Base-by-base conservation (phyloP, 2,888 invertebrate genomes). In the Harpagoxenus sublaevis region DNA sequence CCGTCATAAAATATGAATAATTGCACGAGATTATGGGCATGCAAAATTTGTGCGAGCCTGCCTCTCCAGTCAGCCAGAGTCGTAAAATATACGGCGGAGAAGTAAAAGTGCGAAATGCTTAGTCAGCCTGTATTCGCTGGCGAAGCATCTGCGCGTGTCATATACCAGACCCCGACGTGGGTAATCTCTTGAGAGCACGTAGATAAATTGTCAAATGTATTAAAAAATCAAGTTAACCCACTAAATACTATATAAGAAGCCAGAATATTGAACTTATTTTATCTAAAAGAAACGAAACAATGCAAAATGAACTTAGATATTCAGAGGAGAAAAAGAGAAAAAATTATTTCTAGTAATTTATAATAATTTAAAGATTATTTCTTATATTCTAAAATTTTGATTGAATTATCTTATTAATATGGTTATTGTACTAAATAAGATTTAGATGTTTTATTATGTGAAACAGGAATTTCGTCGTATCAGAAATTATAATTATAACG, bases 1-100 rank as follows among this genome's bases (percentile, higher is more conserved):
- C 89, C 89, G 90, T 89, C 90, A 89, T 94, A 93, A 94, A 94
- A 93, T 92, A 92, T 93, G 93, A 94, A 92, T 93, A 93, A 93
- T 92, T 91, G 92, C 89, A 82, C 70, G 86, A 90, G 91, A 93
- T 93, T 93, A 93, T 90, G 89, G 89, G 68, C 88, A 86, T 83
- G 90, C 87, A 85, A 90, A 91, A 92, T 92, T 92, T 89, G 88
- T 70, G 78, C 84, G 86, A 84, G 83, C 83, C 86, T 77, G 83
- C 86, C 84, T 75, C 82, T 73, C 55, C 28, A 66, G 35, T 71
- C 71, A 57, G 42, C 82, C 48, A 35, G 23, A 48, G 71, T 86
- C 88, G 86, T 90, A 89, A 91, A 92, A 89, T 89, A 89, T 86
- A 88, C 71, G 66, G 82, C 62, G 65, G 57, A 42, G 75, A 66